These are phyloP conservation scores for Pristionchus entomophagus DNA, from an alignment of 2,888 invertebrate genomes.

Conservation along the genomic window DNA sequence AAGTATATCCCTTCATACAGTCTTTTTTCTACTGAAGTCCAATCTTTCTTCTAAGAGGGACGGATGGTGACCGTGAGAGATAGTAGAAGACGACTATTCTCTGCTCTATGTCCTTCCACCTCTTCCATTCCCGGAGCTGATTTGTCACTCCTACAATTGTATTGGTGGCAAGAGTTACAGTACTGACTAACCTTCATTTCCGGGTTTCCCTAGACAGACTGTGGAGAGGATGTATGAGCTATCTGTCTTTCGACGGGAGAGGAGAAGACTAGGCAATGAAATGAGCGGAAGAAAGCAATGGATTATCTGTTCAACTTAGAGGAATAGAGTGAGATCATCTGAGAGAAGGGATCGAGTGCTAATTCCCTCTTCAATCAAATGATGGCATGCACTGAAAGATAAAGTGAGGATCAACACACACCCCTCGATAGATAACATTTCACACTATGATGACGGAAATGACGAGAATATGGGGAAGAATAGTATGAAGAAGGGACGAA, in stretches of 20 bases:
- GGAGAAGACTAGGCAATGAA: too few species aligned
- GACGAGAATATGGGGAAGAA: constrained; percentile 9
- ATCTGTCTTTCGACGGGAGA: too few species aligned
- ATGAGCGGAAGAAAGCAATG: not conserved
- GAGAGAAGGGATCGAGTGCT: not conserved
- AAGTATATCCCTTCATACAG: too few species aligned
- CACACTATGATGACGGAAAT: constrained; percentile 27
- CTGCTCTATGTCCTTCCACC: not conserved
- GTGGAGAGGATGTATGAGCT: too few species aligned
- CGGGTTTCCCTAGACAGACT: constrained; percentile 19
- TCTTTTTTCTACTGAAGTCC: too few species aligned
- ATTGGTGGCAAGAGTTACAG: too few species aligned
- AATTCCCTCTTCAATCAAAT: not conserved
- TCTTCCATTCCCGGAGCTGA: not conserved
- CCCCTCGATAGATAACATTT: not conserved
- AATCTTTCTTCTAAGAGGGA: too few species aligned
- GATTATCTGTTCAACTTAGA: not conserved
- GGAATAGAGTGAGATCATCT: not conserved
- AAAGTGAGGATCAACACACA: not conserved
- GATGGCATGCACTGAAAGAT: not conserved
- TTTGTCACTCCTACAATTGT: too few species aligned
- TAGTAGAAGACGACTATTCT: too few species aligned
- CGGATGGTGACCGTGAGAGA: too few species aligned
- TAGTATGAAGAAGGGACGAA: not conserved
- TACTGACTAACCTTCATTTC: not conserved